Evolutionary conservation across 2,888 invertebrate species (phyloP).

Genomic region (Vannuccia rotundouncinata): DNA sequence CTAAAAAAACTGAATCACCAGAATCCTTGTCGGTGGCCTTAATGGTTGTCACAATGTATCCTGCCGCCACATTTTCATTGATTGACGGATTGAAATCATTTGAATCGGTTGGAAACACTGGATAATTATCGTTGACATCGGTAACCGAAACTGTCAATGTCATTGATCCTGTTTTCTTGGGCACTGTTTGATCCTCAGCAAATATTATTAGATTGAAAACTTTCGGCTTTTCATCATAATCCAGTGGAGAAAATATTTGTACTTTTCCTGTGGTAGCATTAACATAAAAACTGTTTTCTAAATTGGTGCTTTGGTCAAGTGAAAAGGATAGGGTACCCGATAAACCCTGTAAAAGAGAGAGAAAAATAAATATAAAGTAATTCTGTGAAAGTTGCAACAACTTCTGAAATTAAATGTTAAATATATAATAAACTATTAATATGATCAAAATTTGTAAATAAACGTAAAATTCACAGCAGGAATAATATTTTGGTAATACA

Average conservation of each 20-base stretch:
- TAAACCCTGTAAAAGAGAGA: neutral
- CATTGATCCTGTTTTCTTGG: neutral
- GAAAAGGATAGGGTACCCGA: neutral
- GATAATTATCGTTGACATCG: conserved; percentile 41
- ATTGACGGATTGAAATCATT: neutral
- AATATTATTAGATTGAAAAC: neutral
- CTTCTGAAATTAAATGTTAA: too few species aligned
- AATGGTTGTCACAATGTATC: neutral
- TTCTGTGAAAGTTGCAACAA: too few species aligned
- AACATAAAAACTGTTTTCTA: neutral
- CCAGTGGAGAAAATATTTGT: neutral
- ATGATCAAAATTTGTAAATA: too few species aligned
- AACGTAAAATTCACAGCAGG: too few species aligned
- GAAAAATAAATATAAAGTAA: too few species aligned
- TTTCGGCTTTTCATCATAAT: neutral
- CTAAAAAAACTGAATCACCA: too few species aligned
- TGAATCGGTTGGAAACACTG: neutral
- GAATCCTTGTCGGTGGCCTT: neutral
- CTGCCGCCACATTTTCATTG: neutral
- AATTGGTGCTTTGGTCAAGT: neutral
- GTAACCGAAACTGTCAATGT: conserved; percentile 37
- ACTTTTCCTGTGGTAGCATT: neutral
- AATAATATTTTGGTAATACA: too few species aligned
- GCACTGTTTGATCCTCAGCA: neutral
- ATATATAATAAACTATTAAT: too few species aligned